phyloP scores from a whole-genome alignment of 2,888 invertebrate species.

The Chaetogeoica ovagalla region DNA sequence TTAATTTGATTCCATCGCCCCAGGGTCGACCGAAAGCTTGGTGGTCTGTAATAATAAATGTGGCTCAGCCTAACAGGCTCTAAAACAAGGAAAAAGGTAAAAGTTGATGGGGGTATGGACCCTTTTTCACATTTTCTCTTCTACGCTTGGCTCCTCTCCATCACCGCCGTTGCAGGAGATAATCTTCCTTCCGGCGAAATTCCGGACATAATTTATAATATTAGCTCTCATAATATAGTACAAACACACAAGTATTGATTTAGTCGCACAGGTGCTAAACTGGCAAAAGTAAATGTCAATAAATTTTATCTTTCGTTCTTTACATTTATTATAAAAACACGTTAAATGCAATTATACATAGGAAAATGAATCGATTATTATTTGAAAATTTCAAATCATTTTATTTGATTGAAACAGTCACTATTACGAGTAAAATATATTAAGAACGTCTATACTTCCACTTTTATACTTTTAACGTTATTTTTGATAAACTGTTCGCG shows the following conservation, averaged over 20 bases:
- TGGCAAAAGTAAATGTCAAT: no score
- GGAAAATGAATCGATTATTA: no score
- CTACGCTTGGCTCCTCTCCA: background rate
- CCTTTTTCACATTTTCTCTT: background rate
- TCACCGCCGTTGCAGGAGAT: background rate
- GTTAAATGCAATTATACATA: no score
- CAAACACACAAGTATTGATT: background rate
- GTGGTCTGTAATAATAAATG: background rate
- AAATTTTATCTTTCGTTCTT: no score
- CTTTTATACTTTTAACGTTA: background rate
- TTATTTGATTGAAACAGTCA: no score
- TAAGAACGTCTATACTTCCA: background rate
- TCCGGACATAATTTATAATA: conserved; percentile 12
- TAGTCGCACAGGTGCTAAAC: background rate
- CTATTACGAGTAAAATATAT: no score
- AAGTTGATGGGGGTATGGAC: background rate
- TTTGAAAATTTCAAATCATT: no score
- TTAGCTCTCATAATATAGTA: background rate
- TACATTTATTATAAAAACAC: no score
- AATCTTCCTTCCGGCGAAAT: conserved; percentile 11
- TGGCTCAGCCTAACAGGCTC: background rate
- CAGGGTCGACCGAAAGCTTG: background rate
- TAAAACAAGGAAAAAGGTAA: background rate
- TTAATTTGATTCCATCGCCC: background rate
- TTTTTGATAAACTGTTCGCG: conserved; percentile 7